Evolutionary conservation across 2,797 vertebrate genomes (phyloP).

Genomic region (Parambassis ranga): DNA sequence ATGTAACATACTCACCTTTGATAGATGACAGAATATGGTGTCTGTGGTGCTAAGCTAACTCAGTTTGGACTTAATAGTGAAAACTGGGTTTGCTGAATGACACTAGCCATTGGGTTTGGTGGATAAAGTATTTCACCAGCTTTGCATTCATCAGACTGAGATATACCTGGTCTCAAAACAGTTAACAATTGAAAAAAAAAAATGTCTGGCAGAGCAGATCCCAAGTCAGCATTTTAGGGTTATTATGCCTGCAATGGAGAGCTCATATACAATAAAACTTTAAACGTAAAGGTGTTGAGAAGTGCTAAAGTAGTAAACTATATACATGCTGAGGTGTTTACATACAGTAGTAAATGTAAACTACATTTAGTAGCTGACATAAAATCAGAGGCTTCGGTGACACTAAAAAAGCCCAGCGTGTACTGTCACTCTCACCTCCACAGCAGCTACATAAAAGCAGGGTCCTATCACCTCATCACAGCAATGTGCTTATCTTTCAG

Average conservation of each 20-base stretch:
- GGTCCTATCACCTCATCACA: slow-evolving; percentile 21
- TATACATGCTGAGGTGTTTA: slow-evolving; percentile 37
- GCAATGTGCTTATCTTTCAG: slow-evolving; percentile 29
- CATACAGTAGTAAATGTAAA: slow-evolving; percentile 35
- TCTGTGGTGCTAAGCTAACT: too few species aligned
- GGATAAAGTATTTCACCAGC: too few species aligned
- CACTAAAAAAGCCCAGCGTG: slow-evolving; percentile 10
- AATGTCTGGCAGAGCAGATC: slow-evolving; percentile 34
- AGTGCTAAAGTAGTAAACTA: slow-evolving; percentile 32
- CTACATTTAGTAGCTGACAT: slow-evolving; percentile 37
- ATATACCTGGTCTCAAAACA: slow-evolving; percentile 33
- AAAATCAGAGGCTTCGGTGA: slow-evolving; percentile 15
- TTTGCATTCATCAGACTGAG: slow-evolving; percentile 26
- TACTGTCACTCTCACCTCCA: slow-evolving; percentile 6
- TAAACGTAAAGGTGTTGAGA: slow-evolving; percentile 47
- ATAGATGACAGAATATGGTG: too few species aligned
- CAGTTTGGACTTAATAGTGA: too few species aligned
- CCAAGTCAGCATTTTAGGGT: slow-evolving; percentile 47
- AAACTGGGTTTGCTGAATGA: too few species aligned
- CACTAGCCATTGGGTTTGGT: too few species aligned
- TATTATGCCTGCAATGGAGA: slow-evolving; percentile 41
- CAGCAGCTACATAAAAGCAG: slow-evolving; percentile 1
- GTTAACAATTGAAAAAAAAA: slow-evolving; percentile 32
- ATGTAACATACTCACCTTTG: too few species aligned
- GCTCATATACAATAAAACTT: slow-evolving; percentile 51